Conservation (phyloP, 1,140 invertebrate species). For the Panulirus ornatus region DNA sequence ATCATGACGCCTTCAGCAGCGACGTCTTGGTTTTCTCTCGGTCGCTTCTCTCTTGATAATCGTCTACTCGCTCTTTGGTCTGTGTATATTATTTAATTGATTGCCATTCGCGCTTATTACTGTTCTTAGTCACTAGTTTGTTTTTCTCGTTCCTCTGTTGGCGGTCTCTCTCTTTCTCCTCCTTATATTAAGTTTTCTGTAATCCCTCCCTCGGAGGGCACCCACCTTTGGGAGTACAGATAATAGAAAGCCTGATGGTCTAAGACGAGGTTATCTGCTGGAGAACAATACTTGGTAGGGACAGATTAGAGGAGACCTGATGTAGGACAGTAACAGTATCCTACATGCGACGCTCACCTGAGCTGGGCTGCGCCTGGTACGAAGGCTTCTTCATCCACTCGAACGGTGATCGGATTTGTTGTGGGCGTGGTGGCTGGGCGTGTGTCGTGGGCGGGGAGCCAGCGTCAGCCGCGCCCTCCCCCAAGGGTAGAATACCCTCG, state of each 20-base stretch:
- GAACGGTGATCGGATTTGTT: constrained; percentile 86
- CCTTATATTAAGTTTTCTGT: too few species aligned
- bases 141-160: background rate
- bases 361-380: constrained; percentile 84
- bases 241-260: too few species aligned
- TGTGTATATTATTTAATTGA: background rate
- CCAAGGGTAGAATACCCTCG: constrained; percentile 10
- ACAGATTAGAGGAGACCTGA: background rate
- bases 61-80: background rate
- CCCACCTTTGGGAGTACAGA: too few species aligned
- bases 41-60: too few species aligned
- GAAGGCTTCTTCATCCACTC: constrained; percentile 94
- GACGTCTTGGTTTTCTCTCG: too few species aligned
- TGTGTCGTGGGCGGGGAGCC: constrained; percentile 34
- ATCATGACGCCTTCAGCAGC: too few species aligned
- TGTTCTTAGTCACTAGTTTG: background rate
- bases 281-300: too few species aligned
- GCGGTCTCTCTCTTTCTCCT: background rate
- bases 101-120: background rate
- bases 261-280: too few species aligned
- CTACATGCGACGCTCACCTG: too few species aligned
- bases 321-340: background rate
- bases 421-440: constrained; percentile 79
- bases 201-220: too few species aligned
- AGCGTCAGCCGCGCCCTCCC: constrained; percentile 30